Conservation (phyloP, 2,888 invertebrate species). For the Yponomeuta sedellus region DNA sequence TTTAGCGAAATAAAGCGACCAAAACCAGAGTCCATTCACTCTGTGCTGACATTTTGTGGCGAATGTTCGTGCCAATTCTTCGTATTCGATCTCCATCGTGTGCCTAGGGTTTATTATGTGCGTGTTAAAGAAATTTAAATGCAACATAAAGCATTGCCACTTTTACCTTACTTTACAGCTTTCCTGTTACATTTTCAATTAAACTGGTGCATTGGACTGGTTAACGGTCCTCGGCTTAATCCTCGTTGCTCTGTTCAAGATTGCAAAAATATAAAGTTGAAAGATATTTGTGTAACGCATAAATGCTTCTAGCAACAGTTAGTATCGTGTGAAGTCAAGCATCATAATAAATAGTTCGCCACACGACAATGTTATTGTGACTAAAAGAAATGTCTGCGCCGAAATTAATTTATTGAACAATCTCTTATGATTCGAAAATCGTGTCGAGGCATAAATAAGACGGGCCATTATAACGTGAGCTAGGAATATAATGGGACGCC, state of each 20-base stretch:
- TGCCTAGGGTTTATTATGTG: neutral
- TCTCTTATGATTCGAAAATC: slow-evolving; percentile 7
- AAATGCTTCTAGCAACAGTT: no score
- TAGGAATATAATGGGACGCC: slow-evolving; percentile 4
- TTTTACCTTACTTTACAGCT: no score
- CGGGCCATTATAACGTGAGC: slow-evolving; percentile 1
- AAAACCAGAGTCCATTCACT: slow-evolving; percentile 70
- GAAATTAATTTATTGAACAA: slow-evolving; percentile 10
- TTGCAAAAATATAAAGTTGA: no score
- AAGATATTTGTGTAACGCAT: no score
- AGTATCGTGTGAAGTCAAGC: neutral
- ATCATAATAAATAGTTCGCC: neutral
- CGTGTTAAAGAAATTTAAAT: no score
- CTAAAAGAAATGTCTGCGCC: neutral
- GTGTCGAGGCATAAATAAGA: slow-evolving; percentile 7
- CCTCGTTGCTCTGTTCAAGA: no score
- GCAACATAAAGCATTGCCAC: no score
- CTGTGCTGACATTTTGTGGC: slow-evolving; percentile 66
- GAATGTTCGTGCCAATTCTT: slow-evolving; percentile 55
- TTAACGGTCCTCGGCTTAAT: no score
- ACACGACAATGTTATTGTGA: neutral
- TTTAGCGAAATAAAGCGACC: slow-evolving; percentile 63
- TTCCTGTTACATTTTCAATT: no score
- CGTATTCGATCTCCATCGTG: slow-evolving; percentile 26
- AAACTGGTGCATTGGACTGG: no score